phyloP scores from a whole-genome alignment of 2,888 invertebrate genomes.

The Drosophila cracens region DNA sequence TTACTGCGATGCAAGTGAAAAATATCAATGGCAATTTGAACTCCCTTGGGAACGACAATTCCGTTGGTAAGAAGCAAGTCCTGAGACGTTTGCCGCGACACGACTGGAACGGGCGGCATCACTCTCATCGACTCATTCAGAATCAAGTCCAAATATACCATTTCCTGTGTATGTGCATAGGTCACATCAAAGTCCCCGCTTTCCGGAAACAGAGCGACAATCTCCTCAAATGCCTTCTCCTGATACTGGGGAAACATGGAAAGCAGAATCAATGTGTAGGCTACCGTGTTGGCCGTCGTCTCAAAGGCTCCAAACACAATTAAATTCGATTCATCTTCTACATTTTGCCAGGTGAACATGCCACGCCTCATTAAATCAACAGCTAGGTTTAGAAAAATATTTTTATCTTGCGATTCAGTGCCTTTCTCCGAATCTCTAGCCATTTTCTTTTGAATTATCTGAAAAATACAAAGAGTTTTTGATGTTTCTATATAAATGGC shows the following conservation, averaged over 20 bases:
- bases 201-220: conserved; percentile 68
- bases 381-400: conserved; percentile 74
- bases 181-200: conserved; percentile 69
- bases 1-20: conserved; percentile 82
- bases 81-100: conserved; percentile 73
- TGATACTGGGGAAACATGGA: conserved; percentile 83
- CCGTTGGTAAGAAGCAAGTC: conserved; percentile 77
- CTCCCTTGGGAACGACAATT: conserved; percentile 76
- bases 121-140: conserved; percentile 83
- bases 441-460: conserved; percentile 72
- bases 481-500: not conserved
- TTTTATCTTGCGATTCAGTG: conserved; percentile 44
- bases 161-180: conserved; percentile 76
- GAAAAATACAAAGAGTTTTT: not conserved
- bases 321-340: conserved; percentile 81
- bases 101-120: conserved; percentile 81
- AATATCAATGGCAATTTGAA: conserved; percentile 81
- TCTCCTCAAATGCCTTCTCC: conserved; percentile 79
- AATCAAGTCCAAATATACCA: conserved; percentile 82
- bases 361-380: conserved; percentile 73
- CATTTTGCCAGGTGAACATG: conserved; percentile 75
- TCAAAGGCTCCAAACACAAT: conserved; percentile 84
- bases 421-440: conserved; percentile 34
- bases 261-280: conserved; percentile 73
- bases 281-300: conserved; percentile 82